These are phyloP conservation scores for Isaurus tuberculatus DNA, from an alignment of 92 coral and sea anemone species.

Conservation along the genomic window DNA sequence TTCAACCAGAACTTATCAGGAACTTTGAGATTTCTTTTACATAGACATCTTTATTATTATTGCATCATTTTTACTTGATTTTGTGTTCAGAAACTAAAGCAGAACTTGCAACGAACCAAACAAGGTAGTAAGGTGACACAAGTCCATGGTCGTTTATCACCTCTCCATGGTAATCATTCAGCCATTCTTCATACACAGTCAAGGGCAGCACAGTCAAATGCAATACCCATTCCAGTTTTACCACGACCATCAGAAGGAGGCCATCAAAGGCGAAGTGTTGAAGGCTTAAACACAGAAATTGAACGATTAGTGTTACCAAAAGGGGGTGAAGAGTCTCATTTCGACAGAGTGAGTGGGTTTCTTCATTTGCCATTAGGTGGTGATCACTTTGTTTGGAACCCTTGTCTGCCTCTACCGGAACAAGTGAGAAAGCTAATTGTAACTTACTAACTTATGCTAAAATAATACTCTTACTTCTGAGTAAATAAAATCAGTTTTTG, in stretches of 20 bases:
- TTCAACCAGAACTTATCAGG: neutral
- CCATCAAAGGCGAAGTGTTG: constrained; percentile 86
- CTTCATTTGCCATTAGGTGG: constrained; percentile 38
- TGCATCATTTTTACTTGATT: neutral
- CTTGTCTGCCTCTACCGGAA: constrained; percentile 39
- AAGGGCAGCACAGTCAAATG: constrained; percentile 71
- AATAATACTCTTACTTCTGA: neutral
- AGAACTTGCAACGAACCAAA: constrained; percentile 83
- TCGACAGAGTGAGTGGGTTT: constrained; percentile 51
- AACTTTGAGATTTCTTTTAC: neutral
- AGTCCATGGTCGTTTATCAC: constrained; percentile 90
- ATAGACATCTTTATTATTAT: neutral
- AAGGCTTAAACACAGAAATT: constrained; percentile 89
- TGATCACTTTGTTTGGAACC: constrained; percentile 39
- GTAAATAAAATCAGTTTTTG: neutral
- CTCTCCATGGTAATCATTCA: constrained; percentile 92
- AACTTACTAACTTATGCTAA: neutral
- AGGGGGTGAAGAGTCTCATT: constrained; percentile 57
- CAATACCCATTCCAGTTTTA: constrained; percentile 90
- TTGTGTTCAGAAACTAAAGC: constrained; percentile 77
- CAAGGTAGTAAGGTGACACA: constrained; percentile 85
- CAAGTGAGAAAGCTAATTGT: constrained; percentile 44
- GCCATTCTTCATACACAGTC: constrained; percentile 70
- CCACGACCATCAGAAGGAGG: constrained; percentile 75
- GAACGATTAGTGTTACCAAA: constrained; percentile 76